Base-by-base conservation (phyloP, 2,888 invertebrate species). In the Syritta pipiens region DNA sequence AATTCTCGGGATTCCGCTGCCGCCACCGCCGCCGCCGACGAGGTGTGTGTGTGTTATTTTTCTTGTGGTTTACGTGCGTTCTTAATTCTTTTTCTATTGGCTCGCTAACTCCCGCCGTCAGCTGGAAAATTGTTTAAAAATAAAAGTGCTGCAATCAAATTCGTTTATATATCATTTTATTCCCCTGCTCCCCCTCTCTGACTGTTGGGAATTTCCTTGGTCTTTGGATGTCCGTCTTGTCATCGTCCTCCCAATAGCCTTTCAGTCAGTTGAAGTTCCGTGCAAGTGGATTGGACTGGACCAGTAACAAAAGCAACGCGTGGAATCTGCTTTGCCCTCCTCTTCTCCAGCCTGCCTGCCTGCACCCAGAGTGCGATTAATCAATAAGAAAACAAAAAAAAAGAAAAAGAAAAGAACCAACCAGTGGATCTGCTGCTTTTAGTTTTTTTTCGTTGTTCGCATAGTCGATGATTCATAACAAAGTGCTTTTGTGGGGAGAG, bases 391-490 rank as follows among this genome's bases (percentile, higher is more conserved):
- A 20, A 46, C 35, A 49, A 55, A 26, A 55, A 17, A 51, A 44
- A 5, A 42, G 19, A 17, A n/a, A 28, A 30, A 28, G 19, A 49
- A 30, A 49, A 14, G 12, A 53, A n/a, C 14, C 14, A 7, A 37
- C 26, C 12, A 65, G 40, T 59, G 46, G 30, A 51, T 63, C 44
- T 55, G 62, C 32, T 37, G 42, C 42, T 59, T 40, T 62, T 60
- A 17, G 49, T 49, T 57, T 69, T 37, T 30, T 55, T 46, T 37
- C 17, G 7, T n/a, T n/a, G 46, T 19, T 37, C 40, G 28, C 28
- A 7, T 28, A 71, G 32, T 68, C 24, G 79, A 74, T 79, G 79
- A 79, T 62, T 79, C 79, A 79, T 79, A 42, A 24, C n/a, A 20
- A 53, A 77, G 76, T 76, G 62, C 35, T 69, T 24, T 51, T 51